Percentiles rank a stretch among this genome's conserved stretches.
phyloP scores from a whole-genome alignment of 2,797 vertebrate species.

The Spondyliosoma cantharus region DNA sequence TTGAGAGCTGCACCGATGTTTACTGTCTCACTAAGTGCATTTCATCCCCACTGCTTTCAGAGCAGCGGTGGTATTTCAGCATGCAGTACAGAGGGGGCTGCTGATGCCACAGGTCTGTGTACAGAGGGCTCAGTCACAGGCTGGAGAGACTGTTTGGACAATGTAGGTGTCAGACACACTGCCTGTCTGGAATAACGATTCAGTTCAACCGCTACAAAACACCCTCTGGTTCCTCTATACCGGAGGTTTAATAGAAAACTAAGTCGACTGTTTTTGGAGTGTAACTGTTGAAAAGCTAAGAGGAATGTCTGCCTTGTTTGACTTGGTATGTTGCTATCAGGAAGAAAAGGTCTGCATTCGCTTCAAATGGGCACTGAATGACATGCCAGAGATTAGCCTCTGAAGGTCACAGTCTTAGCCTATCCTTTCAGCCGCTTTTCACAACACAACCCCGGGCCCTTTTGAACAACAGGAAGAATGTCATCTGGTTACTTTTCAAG shows the following conservation, averaged over 20 bases:
- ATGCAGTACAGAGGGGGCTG: conserved; percentile 60
- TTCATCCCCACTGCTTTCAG: conserved; percentile 69
- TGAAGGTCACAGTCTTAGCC: conserved; percentile 81
- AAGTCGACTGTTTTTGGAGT: conserved; percentile 50
- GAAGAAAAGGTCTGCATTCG: conserved; percentile 67
- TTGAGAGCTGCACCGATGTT: conserved; percentile 69
- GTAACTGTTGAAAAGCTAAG: conserved; percentile 43
- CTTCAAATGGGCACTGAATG: conserved; percentile 77
- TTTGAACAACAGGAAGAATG: conserved; percentile 84
- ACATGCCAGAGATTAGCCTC: conserved; percentile 81
- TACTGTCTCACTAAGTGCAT: conserved; percentile 76
- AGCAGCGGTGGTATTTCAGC: conserved; percentile 69
- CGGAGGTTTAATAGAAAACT: conserved; percentile 41
- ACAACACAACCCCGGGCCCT: conserved; percentile 81
- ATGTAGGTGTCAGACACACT: conserved; percentile 78
- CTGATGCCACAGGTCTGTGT: conserved; percentile 78
- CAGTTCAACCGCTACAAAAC: conserved; percentile 58
- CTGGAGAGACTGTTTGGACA: conserved; percentile 78
- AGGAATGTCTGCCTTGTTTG: conserved; percentile 59
- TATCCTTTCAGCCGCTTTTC: conserved; percentile 79
- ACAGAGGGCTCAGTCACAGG: conserved; percentile 77
- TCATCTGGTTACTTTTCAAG: conserved; percentile 85
- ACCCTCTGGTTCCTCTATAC: conserved; percentile 46
- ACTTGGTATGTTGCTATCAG: conserved; percentile 65
- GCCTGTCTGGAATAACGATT: conserved; percentile 78